Evolutionary conservation across 2,797 vertebrate species (phyloP).

Genomic region (Hydrocynus forskahlii): DNA sequence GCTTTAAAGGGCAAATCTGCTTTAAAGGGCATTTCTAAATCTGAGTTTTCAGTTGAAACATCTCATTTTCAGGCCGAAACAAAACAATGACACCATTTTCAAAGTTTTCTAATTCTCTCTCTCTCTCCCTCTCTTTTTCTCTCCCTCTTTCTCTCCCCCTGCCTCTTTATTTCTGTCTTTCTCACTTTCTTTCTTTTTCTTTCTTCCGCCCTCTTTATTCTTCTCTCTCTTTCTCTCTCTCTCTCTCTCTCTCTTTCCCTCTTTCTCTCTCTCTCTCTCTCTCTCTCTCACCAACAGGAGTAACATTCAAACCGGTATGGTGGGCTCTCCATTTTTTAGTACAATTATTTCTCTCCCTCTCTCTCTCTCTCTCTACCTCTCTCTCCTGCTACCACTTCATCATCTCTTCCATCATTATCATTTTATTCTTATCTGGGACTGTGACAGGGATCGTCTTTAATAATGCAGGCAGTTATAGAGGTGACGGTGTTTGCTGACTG

Average conservation of each 20-base stretch:
- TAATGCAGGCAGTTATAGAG: conserved; percentile 66
- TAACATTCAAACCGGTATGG: conserved; percentile 62
- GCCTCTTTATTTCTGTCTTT: neutral
- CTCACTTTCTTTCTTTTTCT: conserved; percentile 30
- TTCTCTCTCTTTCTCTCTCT: neutral
- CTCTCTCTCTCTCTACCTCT: conserved; percentile 46
- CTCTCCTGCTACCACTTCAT: conserved; percentile 59
- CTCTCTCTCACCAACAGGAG: conserved; percentile 28
- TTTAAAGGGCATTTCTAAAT: neutral
- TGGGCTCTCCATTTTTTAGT: conserved; percentile 66
- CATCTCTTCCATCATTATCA: conserved; percentile 60
- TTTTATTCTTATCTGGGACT: conserved; percentile 59
- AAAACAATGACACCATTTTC: neutral
- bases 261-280: neutral
- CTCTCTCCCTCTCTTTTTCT: neutral
- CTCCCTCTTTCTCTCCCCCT: too few relatives aligned
- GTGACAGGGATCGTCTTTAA: conserved; percentile 71
- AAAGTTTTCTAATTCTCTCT: conserved; percentile 4
- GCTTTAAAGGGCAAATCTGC: neutral
- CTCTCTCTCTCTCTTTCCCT: neutral
- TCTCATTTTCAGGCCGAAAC: neutral
- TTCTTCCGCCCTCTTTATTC: neutral
- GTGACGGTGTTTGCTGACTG: conserved; percentile 62
- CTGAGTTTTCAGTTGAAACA: neutral
- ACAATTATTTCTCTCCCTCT: conserved; percentile 61